Evolutionary conservation across 2,888 invertebrate genomes (phyloP), one percentile per base, ranked within the genome.

Genomic region (Scaptomyza flava): DNA sequence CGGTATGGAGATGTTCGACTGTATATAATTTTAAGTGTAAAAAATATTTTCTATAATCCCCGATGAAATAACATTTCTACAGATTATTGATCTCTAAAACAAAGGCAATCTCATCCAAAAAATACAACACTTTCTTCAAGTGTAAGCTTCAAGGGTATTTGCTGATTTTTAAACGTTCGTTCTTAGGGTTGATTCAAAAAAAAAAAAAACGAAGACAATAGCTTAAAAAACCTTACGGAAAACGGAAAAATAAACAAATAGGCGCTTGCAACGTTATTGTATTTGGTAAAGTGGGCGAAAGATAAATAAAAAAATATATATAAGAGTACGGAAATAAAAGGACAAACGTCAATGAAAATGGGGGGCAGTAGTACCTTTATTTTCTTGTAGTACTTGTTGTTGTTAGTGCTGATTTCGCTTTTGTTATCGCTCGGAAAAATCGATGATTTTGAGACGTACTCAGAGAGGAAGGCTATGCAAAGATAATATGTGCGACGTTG

Each of bases 371-470:
- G 80, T 64, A 74, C 57, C 70, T 63, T 57, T 41, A 58, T 58
- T 47, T 46, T 53, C 72, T 77, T 72, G 58, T 77, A 58, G 68
- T 62, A 41, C 41, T 41, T 69, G 66, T 31, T 43, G 53, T 41
- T 43, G 46, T 20, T 57, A 50, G 46, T 45, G 71, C 38, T 73
- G 64, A 43, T 73, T 51, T 53, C 46, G 62, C 51, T 66, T 63
- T 72, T 79, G 66, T 67, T 77, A 51, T 66, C 66, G 54, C 59
- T 60, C 45, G 72, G 75, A 81, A 82, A 82, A 82, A 82, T 82
- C 82, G 82, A 82, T 82, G 87, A 63, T 63, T 84, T 47, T 38
- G 76, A 84, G 81, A 73, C 81, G 65, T 65, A 72, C 72, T 63
- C 66, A 63, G 60, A 63, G 75, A 53, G 59, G 43, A 54, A 42